These are phyloP conservation scores for Neogobius melanostomus DNA, from an alignment of 2,113 vertebrate genomes.

Conservation along the genomic window DNA sequence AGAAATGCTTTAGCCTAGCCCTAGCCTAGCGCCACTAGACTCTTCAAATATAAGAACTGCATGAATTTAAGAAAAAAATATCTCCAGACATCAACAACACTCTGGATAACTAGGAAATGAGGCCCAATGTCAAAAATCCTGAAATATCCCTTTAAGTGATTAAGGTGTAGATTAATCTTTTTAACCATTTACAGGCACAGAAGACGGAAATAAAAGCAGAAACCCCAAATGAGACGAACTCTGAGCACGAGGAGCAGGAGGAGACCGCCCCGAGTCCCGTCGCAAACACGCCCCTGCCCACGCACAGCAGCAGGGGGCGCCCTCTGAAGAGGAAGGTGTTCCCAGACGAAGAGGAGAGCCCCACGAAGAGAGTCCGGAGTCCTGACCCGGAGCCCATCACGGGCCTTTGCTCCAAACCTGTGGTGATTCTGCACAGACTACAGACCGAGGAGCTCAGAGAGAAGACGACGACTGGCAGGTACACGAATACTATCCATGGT, in stretches of 20 bases:
- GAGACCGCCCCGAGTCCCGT: not conserved
- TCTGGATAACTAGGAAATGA: too few relatives aligned
- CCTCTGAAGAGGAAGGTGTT: slow-evolving; percentile 17
- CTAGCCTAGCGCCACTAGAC: too few relatives aligned
- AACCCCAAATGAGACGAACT: not conserved
- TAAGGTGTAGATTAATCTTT: too few relatives aligned
- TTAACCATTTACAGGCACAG: not conserved
- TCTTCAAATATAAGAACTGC: too few relatives aligned
- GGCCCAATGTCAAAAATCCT: too few relatives aligned
- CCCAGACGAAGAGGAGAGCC: not conserved
- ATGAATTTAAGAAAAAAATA: too few relatives aligned
- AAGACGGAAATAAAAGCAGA: not conserved
- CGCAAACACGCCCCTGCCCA: not conserved
- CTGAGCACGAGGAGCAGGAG: slow-evolving; percentile 4
- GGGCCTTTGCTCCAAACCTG: slow-evolving; percentile 45
- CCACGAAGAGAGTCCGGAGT: slow-evolving; percentile 1
- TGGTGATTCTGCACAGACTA: slow-evolving; percentile 31
- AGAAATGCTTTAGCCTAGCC: too few relatives aligned
- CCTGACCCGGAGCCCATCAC: slow-evolving; percentile 32
- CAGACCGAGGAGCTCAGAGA: not conserved
- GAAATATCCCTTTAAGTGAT: too few relatives aligned
- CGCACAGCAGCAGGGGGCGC: rapidly evolving
- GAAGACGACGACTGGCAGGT: not conserved
- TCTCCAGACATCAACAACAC: too few relatives aligned
- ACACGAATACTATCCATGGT: not conserved